Base-by-base conservation (phyloP, 2,797 vertebrate genomes). In the Craterocephalus amniculus region DNA sequence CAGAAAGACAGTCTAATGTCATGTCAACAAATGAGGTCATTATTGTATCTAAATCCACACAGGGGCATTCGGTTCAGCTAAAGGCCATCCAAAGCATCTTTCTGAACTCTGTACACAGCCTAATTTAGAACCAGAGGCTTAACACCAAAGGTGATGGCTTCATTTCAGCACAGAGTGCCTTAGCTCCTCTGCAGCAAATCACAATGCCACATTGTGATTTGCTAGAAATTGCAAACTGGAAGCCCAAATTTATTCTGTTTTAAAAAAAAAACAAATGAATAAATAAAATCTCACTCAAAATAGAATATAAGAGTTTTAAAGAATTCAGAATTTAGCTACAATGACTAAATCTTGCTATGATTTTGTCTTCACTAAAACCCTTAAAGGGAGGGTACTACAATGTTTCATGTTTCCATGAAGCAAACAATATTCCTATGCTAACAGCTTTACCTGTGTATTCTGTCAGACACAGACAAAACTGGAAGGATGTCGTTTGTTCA, bases 71-170 rank as follows among this genome's bases (percentile, higher is more conserved):
- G 63, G 38, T 27, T 20, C 11, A 32, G 36, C 61, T 49, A 24
- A 40, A 79, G 63, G 43, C 62, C 56, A n/a, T 60, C 74, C 38
- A 10, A 14, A 29, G 31, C 12, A 8, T 43, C 76, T 66, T 57
- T 71, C 59, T 6, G 0, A 65, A 59, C 70, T 61, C 63, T 16
- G 29, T 0, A 20, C n/a, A 22, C 54, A 72, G 66, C 26, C 65
- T 69, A 54, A 82, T 85, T 80, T 81, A 71, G 40, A 75, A 72
- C 67, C 65, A 14, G 35, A 60, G 64, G 67, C 63, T 82, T 68
- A 61, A 77, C 34, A 80, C 55, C 63, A 59, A 81, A 67, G 67
- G 35, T 29, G 0, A 29, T n/a, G 2, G 63, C 48, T 75, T 77
- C 67, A 57, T 70, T 72, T 79, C 31, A 66, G 20, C 77, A 68